Percentiles rank a stretch among this genome's conserved stretches.
phyloP scores from a whole-genome alignment of 2,113 vertebrate genomes.

The Rhabdornis inornatus region DNA sequence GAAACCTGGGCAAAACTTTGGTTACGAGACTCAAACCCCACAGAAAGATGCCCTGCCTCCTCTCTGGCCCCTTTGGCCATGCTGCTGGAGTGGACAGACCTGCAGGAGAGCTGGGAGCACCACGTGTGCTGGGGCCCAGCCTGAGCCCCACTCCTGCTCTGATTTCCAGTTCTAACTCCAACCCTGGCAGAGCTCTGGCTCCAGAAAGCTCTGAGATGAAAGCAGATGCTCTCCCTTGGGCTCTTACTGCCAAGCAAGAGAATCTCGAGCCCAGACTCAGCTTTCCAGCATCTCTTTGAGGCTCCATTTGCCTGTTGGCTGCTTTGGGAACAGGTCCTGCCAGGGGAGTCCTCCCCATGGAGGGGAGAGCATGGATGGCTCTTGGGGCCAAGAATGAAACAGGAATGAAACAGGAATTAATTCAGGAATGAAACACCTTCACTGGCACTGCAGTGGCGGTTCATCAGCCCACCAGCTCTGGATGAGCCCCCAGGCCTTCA shows the following conservation, averaged over 20 bases:
- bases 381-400: neutral
- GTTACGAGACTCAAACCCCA: neutral
- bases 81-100: neutral
- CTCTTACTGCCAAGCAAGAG: neutral
- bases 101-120: neutral
- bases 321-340: neutral
- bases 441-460: accelerated
- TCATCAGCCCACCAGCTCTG: neutral
- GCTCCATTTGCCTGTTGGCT: neutral
- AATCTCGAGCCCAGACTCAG: neutral
- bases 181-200: neutral
- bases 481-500: neutral
- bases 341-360: neutral
- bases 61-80: neutral
- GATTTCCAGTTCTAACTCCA: neutral
- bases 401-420: no score
- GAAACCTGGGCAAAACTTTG: neutral
- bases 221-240: neutral
- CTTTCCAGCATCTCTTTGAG: neutral
- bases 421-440: neutral
- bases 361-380: neutral
- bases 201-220: neutral
- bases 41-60: neutral
- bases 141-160: neutral
- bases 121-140: accelerated